A percentile compares a stretch with the other conserved stretches of the same genome.
These are phyloP conservation scores for Therioaphis trifolii DNA, from an alignment of 2,888 invertebrate species.

Conservation along the genomic window DNA sequence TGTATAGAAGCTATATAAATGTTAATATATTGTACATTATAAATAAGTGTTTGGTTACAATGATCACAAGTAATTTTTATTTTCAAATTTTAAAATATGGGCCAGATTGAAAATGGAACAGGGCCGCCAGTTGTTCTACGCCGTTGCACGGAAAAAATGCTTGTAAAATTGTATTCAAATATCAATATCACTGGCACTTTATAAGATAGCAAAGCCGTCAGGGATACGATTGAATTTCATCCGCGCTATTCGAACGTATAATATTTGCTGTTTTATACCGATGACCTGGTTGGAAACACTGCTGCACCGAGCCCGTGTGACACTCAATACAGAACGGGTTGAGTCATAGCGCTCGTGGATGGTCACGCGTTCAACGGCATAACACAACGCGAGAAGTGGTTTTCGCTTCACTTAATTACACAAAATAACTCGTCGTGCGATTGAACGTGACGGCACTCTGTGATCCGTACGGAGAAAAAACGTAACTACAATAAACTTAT, in stretches of 20 bases:
- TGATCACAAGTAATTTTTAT: too few relatives aligned
- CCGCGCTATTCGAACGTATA: too few relatives aligned
- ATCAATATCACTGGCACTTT: background rate
- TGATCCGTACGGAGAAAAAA: background rate
- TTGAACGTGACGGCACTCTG: background rate
- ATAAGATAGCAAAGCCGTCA: too few relatives aligned
- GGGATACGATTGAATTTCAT: background rate
- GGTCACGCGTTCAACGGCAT: background rate
- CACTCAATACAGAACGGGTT: background rate
- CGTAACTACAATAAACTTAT: too few relatives aligned
- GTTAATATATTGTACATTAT: too few relatives aligned
- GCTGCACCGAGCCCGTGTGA: background rate
- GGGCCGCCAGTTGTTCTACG: too few relatives aligned
- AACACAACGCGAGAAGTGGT: background rate
- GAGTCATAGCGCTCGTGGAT: background rate
- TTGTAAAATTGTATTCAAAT: background rate
- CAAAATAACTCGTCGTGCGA: background rate
- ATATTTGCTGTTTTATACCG: background rate
- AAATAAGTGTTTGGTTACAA: too few relatives aligned
- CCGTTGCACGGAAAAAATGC: background rate
- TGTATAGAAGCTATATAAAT: too few relatives aligned
- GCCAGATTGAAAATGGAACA: too few relatives aligned
- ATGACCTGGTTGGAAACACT: constrained; percentile 8
- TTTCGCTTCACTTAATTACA: background rate
- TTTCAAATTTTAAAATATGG: too few relatives aligned